A percentile compares a stretch with the other conserved stretches of the same genome.
Evolutionary conservation across 2,113 vertebrate species (phyloP).

Genomic region (Microcebus tavaratra): DNA sequence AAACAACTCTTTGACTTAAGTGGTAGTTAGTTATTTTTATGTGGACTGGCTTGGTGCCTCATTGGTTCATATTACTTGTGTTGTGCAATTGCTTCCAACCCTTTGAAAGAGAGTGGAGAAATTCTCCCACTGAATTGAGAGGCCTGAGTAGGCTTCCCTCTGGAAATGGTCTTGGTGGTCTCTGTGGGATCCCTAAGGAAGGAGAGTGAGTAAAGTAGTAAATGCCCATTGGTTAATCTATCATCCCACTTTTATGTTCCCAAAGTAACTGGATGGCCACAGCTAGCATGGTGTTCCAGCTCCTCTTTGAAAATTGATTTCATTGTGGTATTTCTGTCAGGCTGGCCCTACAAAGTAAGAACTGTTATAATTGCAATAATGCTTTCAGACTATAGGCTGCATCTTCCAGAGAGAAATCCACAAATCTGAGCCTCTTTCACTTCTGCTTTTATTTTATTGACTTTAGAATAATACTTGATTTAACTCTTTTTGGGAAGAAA

Average conservation of each 20-base stretch:
- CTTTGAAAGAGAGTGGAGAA: not conserved
- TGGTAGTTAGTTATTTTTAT: not conserved
- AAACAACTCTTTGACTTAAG: conserved; percentile 56
- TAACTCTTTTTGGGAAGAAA: conserved; percentile 41
- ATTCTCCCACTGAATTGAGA: not conserved
- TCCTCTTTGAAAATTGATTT: not conserved
- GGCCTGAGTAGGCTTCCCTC: not conserved
- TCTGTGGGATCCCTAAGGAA: conserved; percentile 31
- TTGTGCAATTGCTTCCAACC: not conserved
- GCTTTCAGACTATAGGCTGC: not conserved
- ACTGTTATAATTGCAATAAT: not conserved
- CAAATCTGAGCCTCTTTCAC: conserved; percentile 30
- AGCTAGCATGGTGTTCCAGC: not conserved
- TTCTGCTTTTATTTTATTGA: conserved; percentile 35
- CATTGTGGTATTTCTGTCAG: not conserved
- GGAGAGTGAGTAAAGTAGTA: not conserved
- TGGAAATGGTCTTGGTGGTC: not conserved
- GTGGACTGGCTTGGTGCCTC: not conserved
- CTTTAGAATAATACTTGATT: conserved; percentile 38
- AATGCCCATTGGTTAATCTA: not conserved
- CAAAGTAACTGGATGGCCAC: not conserved
- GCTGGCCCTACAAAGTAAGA: not conserved
- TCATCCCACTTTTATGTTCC: conserved; percentile 9
- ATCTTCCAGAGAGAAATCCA: not conserved
- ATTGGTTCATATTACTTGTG: not conserved